A percentile compares a stretch with the other conserved stretches of the same genome.
These are phyloP conservation scores for Hypselothyrea guttata DNA, from an alignment of 2,888 invertebrate species.

Conservation along the genomic window DNA sequence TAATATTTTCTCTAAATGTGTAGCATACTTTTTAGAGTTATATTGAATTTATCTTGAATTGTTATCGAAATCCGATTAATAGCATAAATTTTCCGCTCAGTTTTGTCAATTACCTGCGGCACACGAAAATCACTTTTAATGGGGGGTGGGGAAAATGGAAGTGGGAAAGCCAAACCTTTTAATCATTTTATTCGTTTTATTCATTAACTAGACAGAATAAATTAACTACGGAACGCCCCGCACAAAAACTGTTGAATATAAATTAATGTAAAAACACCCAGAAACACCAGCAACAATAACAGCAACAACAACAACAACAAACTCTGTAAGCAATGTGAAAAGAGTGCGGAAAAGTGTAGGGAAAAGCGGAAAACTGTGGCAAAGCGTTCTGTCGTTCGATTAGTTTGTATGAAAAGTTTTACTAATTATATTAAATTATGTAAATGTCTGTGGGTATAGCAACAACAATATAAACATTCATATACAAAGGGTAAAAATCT, in stretches of 20 bases:
- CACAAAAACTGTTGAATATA: constrained; percentile 31
- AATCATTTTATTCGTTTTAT: constrained; percentile 6
- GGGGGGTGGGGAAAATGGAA: background rate
- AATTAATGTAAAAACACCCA: constrained; percentile 23
- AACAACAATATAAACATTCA: constrained; percentile 6
- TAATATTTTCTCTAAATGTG: no score
- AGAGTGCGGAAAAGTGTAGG: background rate
- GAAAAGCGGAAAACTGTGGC: background rate
- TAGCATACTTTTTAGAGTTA: no score
- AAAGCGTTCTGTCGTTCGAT: constrained; percentile 9
- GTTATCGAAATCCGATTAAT: no score
- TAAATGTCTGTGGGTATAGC: constrained; percentile 27
- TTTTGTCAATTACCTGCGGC: constrained; percentile 21
- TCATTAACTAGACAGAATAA: constrained; percentile 7
- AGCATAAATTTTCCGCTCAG: constrained; percentile 2
- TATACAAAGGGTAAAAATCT: no score
- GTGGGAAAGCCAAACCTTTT: background rate
- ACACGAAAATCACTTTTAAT: background rate
- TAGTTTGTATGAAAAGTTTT: constrained; percentile 27
- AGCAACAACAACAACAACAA: constrained; percentile 6
- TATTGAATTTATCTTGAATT: no score
- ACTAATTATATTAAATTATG: constrained; percentile 43
- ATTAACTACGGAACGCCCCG: constrained; percentile 7
- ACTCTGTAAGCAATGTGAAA: constrained; percentile 17
- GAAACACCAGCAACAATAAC: no score